These are phyloP conservation scores for Mythimna loreyi DNA, from an alignment of 2,888 invertebrate species.

Conservation along the genomic window DNA sequence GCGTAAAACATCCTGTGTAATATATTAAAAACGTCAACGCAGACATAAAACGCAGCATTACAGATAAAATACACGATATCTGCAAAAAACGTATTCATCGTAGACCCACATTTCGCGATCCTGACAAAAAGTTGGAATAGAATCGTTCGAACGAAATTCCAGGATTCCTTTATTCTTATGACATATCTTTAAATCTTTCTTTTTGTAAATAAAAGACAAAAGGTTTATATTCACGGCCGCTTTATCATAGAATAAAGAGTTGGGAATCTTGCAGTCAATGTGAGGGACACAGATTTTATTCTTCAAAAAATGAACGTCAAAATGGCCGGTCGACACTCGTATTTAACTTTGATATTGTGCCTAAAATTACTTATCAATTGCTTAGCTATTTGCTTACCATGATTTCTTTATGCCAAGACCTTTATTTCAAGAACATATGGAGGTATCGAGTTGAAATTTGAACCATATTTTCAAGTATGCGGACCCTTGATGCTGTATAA, in stretches of 20 bases:
- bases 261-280: conserved; percentile 41
- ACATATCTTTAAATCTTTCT: conserved; percentile 73
- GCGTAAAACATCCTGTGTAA: conserved; percentile 2
- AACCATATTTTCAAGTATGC: too few species aligned
- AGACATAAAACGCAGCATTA: conserved; percentile 30
- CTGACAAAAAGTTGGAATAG: conserved; percentile 55
- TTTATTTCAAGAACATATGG: too few species aligned
- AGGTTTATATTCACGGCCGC: conserved; percentile 63
- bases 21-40: conserved; percentile 33
- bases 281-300: conserved; percentile 37
- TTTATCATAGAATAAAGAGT: conserved; percentile 65
- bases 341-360: too few species aligned
- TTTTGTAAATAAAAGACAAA: conserved; percentile 77
- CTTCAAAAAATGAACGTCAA: neutral
- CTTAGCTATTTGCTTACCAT: too few species aligned
- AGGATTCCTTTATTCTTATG: conserved; percentile 72
- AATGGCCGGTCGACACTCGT: too few species aligned
- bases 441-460: too few species aligned
- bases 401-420: too few species aligned
- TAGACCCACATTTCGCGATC: conserved; percentile 46
- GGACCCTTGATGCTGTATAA: too few species aligned
- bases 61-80: conserved; percentile 34
- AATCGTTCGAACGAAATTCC: conserved; percentile 65
- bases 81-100: conserved; percentile 46
- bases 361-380: too few species aligned